Conservation (phyloP, 2,113 vertebrate genomes). For the Clarias gariepinus region DNA sequence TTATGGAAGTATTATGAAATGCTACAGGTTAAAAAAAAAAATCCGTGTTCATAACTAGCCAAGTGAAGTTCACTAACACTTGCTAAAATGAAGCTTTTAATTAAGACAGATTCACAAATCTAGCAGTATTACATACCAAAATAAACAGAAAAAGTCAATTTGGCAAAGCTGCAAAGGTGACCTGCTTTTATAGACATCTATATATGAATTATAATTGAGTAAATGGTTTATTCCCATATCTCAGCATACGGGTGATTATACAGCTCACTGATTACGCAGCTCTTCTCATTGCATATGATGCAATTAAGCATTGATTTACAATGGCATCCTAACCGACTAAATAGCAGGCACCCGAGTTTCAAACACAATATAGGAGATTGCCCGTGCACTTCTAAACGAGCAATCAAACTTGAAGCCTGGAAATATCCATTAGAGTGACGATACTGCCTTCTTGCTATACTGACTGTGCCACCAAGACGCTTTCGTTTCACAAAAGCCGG, state of each 20-base stretch:
- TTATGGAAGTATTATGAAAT: neutral
- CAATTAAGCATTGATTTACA: conserved; percentile 59
- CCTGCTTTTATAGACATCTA: neutral
- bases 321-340: conserved; percentile 43
- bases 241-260: conserved; percentile 44
- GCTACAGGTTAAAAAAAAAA: neutral
- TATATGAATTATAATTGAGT: conserved; percentile 8
- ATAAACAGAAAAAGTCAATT: neutral
- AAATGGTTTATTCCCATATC: conserved; percentile 1
- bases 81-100: neutral
- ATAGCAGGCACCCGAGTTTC: conserved; percentile 34
- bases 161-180: neutral
- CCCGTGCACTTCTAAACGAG: conserved; percentile 27
- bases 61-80: neutral
- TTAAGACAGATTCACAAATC: neutral
- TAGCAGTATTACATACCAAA: neutral
- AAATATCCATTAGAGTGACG: neutral
- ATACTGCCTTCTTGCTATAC: neutral
- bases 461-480: neutral
- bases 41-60: neutral
- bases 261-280: conserved; percentile 41
- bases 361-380: conserved; percentile 49
- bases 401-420: conserved; percentile 43
- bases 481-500: neutral
- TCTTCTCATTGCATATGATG: conserved; percentile 29